Base-by-base conservation (phyloP, 2,888 invertebrate genomes). In the Zhengitettix transpicula region DNA sequence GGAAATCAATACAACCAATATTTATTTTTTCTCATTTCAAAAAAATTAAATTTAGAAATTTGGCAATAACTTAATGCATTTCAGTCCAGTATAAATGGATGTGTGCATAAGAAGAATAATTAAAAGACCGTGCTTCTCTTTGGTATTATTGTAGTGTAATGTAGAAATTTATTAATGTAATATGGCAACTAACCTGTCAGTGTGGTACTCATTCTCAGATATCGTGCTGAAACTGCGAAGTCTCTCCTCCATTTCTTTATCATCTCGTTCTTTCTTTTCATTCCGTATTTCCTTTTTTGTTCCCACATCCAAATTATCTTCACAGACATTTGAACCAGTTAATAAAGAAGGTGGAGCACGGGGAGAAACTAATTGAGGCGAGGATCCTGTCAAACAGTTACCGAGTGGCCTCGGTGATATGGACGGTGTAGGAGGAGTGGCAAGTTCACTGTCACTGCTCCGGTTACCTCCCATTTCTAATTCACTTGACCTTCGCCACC, bases 191-290 rank as follows among this genome's bases (percentile, higher is more conserved):
- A 67, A 87, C 71, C 91, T 81, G 66, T 91, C 91, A 51, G 82
- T 82, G 62, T 89, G 78, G 74, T 93, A 95, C 64, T 87, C 80
- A 76, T 95, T 95, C 71, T 94, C 93, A 58, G 82, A 82, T 56
- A 95, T 80, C 67, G 84, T 81, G 63, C 86, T 82, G 73, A 88
- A 95, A 67, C 85, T 85, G 62, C 85, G 85, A 65, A 90, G 77
- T 65, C 81, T 74, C 58, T 77, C 77, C 64, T 77, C 76, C 66
- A 82, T 78, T 66, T 80, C 79, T 57, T 72, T 71, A 60, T 76
- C 73, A 65, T 78, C 75, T 59, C 62, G 57, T 64, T 69, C 67
- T 11, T 60, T 65, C 58, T 63, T 64, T 17, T 67, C 67, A 17
- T 64, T 63, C 54, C 54, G 42, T n/a, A 55, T 52, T n/a, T 59